Percentiles rank a stretch among this genome's conserved stretches.
These are phyloP conservation scores for Cynaeus angustus DNA, from an alignment of 2,888 invertebrate genomes.

Conservation along the genomic window DNA sequence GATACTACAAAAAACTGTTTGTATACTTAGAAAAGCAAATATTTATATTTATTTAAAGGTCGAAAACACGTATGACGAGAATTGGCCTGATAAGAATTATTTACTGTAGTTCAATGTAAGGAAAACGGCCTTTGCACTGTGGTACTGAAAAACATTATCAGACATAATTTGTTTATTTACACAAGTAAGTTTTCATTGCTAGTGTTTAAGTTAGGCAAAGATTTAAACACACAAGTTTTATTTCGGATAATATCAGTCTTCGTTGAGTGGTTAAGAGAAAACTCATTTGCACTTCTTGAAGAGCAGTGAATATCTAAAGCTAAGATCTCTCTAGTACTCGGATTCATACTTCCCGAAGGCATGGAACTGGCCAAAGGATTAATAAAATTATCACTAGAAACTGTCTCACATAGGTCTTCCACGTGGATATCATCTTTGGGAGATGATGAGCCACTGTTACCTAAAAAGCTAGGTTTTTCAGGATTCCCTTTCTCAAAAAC, in stretches of 20 bases:
- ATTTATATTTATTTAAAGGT: too few species aligned
- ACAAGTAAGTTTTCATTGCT: constrained; percentile 79
- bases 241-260: constrained; percentile 66
- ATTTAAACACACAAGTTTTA: constrained; percentile 73
- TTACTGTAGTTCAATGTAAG: not conserved
- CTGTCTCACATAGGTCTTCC: constrained; percentile 61
- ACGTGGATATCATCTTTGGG: constrained; percentile 65
- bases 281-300: constrained; percentile 65
- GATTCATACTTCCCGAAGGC: constrained; percentile 60
- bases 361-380: constrained; percentile 39
- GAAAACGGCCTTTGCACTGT: not conserved
- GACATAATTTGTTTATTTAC: constrained; percentile 61
- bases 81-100: too few species aligned
- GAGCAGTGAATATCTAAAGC: constrained; percentile 72
- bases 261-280: constrained; percentile 60
- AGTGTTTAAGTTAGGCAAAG: constrained; percentile 83
- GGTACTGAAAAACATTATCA: not conserved
- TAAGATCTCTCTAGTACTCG: constrained; percentile 71
- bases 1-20: too few species aligned
- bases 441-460: constrained; percentile 62
- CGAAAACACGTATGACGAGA: too few species aligned
- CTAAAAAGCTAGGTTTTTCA: constrained; percentile 51
- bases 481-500: constrained; percentile 64
- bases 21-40: too few species aligned
- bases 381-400: constrained; percentile 41